Conservation (phyloP, 2,888 invertebrate genomes). For the Salpingus planirostris region DNA sequence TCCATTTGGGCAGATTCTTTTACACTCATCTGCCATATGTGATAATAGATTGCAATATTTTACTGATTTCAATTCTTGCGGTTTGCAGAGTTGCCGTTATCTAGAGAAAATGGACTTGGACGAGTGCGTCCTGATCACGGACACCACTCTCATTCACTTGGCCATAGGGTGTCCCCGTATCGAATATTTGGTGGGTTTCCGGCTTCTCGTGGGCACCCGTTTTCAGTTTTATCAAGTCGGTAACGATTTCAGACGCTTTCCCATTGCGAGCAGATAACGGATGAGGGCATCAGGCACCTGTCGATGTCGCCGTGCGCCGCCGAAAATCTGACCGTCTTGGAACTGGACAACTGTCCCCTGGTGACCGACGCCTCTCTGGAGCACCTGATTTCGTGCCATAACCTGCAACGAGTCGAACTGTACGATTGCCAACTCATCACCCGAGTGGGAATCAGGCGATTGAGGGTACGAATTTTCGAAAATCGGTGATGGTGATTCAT, state of each 20-base stretch:
- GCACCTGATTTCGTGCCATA: constrained; percentile 89
- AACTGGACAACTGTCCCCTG: constrained; percentile 97
- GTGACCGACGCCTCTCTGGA: constrained; percentile 95
- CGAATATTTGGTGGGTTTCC: constrained; percentile 75
- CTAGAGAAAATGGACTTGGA: constrained; percentile 97
- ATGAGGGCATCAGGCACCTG: constrained; percentile 93
- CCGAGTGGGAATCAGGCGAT: constrained; percentile 88
- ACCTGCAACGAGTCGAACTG: constrained; percentile 92
- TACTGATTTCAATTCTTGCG: too few relatives aligned
- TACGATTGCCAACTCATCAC: constrained; percentile 99
- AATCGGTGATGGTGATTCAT: too few relatives aligned
- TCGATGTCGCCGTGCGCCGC: constrained; percentile 90
- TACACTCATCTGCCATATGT: not conserved
- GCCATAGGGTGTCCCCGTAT: constrained; percentile 93
- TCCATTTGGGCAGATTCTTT: too few relatives aligned
- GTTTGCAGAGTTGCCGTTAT: constrained; percentile 76
- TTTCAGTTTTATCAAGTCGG: constrained; percentile 1
- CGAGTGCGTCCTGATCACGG: constrained; percentile 95
- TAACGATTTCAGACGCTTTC: constrained; percentile 73
- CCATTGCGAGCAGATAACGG: constrained; percentile 97
- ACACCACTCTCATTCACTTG: constrained; percentile 84
- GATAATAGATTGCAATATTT: not conserved
- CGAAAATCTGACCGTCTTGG: constrained; percentile 87
- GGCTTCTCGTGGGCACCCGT: not conserved
- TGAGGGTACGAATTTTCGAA: too few relatives aligned